Conservation (phyloP, 2,113 vertebrate species). For the Atherinomorus stipes region DNA sequence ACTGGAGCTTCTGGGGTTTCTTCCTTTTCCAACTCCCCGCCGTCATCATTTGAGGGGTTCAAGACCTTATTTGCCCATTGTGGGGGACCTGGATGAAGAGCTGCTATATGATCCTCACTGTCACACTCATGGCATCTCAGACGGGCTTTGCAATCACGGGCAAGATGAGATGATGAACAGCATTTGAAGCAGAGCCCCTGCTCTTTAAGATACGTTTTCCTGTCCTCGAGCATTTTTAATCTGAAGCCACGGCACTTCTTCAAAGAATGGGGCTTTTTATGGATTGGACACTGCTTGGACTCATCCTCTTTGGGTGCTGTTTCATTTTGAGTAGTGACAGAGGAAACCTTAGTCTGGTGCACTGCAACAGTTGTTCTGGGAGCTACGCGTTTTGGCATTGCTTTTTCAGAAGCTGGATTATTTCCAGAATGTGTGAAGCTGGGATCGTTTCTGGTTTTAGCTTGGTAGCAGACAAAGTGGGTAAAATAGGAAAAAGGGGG, state of each 20-base stretch:
- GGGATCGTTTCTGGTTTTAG: not conserved
- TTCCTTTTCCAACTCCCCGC: no score
- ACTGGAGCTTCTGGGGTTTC: no score
- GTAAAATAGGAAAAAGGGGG: not conserved
- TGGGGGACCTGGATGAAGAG: no score
- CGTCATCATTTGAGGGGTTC: not conserved
- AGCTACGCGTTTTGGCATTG: no score
- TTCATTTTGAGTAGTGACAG: not conserved
- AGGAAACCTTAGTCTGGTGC: not conserved
- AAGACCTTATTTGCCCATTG: no score
- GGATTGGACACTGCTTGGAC: not conserved
- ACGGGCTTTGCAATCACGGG: not conserved
- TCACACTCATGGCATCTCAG: no score
- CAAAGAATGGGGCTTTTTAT: not conserved
- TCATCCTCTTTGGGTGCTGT: not conserved
- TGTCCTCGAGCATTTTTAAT: not conserved
- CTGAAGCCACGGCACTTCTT: not conserved
- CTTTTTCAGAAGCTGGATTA: no score
- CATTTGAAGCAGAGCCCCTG: constrained; percentile 8
- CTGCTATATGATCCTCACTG: no score
- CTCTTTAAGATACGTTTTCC: not conserved
- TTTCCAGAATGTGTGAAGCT: not conserved
- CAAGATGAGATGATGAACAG: not conserved
- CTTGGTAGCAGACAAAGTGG: not conserved
- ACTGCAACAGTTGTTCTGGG: not conserved